Percentiles rank a stretch among this genome's conserved stretches.
Conservation (phyloP, 2,888 invertebrate species). For the Rotaria sp. region DNA sequence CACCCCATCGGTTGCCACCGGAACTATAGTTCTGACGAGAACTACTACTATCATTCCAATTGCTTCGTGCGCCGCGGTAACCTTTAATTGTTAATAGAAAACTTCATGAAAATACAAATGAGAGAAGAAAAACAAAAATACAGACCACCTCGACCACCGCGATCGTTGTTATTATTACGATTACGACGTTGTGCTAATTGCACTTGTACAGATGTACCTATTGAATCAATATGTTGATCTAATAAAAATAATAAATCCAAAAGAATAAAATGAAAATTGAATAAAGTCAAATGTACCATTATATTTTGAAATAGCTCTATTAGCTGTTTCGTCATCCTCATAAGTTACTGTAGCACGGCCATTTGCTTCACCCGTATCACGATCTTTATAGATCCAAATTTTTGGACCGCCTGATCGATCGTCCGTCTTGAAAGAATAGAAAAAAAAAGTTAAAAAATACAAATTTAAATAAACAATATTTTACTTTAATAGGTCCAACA, state of each 20-base stretch:
- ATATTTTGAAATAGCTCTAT: constrained; percentile 81
- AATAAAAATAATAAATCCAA: background rate
- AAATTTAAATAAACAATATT: constrained; percentile 57
- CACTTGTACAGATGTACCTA: background rate
- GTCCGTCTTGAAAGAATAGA: background rate
- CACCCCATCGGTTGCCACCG: background rate
- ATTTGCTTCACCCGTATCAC: constrained; percentile 80
- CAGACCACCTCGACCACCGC: background rate
- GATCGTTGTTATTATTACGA: background rate
- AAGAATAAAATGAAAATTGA: background rate
- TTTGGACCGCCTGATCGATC: constrained; percentile 64
- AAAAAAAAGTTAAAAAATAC: background rate
- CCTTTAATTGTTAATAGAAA: background rate
- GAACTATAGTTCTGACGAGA: background rate
- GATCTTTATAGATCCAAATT: constrained; percentile 96
- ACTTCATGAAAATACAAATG: background rate
- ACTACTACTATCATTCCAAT: background rate
- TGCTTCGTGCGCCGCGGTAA: background rate
- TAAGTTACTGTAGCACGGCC: constrained; percentile 97
- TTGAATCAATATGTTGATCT: constrained; percentile 9
- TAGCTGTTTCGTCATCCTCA: constrained; percentile 85
- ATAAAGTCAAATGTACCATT: background rate
- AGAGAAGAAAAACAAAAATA: background rate
- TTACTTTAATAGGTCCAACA: constrained; percentile 91
- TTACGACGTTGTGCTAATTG: background rate